Conservation (phyloP, 2,888 invertebrate genomes). For the Suillia variegata region DNA sequence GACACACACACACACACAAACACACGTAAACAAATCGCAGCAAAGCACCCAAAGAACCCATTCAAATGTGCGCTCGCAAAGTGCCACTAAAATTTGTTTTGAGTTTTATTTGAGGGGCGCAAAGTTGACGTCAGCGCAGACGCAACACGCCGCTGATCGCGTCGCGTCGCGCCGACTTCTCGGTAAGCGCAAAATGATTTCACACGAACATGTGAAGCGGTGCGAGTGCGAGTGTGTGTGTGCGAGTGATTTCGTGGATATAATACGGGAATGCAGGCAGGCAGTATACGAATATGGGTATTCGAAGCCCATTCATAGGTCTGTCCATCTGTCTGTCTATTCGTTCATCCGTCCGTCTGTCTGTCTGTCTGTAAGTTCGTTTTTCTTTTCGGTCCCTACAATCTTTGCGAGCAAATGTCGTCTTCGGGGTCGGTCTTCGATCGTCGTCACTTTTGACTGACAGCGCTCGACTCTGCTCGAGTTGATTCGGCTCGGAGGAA, state of each 20-base stretch:
- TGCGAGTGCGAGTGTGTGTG: conserved; percentile 25
- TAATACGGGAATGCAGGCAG: neutral
- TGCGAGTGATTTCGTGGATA: neutral
- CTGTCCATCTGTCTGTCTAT: neutral
- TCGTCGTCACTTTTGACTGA: neutral
- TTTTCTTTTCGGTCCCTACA: too few relatives aligned
- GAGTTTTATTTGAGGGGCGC: conserved; percentile 1
- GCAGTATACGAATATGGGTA: too few relatives aligned
- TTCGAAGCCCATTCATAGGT: neutral
- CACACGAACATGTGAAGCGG: conserved; percentile 51
- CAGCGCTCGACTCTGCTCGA: neutral
- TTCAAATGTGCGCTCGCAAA: neutral
- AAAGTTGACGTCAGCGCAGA: neutral
- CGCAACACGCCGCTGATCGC: neutral
- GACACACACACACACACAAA: neutral
- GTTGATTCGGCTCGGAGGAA: neutral
- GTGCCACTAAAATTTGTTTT: neutral
- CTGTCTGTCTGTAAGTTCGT: neutral
- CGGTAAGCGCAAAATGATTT: conserved; percentile 33
- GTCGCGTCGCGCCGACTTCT: neutral
- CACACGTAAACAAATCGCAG: too few relatives aligned
- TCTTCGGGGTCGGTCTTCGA: too few relatives aligned
- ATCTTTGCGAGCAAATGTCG: too few relatives aligned
- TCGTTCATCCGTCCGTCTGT: neutral
- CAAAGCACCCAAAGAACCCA: neutral